Evolutionary conservation across 2,113 vertebrate species (phyloP).

Genomic region (Oreotrochilus melanogaster): DNA sequence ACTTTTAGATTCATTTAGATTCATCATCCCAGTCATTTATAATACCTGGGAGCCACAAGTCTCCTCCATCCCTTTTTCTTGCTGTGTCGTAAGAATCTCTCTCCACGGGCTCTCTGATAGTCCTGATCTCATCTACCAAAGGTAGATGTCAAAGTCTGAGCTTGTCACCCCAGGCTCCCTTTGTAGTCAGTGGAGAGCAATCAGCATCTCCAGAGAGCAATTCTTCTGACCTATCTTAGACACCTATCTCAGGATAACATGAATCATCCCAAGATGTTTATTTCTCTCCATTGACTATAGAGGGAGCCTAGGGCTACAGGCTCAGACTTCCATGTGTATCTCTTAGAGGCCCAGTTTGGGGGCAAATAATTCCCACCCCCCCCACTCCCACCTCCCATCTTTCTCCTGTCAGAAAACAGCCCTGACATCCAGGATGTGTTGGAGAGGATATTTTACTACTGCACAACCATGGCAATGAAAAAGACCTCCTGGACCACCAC

Average conservation of each 20-base stretch:
- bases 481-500: neutral
- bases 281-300: slow-evolving; percentile 69
- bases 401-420: neutral
- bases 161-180: slow-evolving; percentile 65
- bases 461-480: neutral
- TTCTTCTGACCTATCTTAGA: slow-evolving; percentile 70
- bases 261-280: slow-evolving; percentile 70
- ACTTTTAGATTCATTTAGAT: neutral
- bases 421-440: neutral
- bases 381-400: too few species aligned
- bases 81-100: neutral
- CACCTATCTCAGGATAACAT: slow-evolving; percentile 69
- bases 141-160: slow-evolving; percentile 46
- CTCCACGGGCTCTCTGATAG: slow-evolving; percentile 22
- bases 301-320: slow-evolving; percentile 70
- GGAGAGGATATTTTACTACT: neutral
- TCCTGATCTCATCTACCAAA: slow-evolving; percentile 53
- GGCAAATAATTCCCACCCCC: neutral
- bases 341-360: slow-evolving; percentile 9
- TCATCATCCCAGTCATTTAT: too few species aligned
- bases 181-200: slow-evolving; percentile 55
- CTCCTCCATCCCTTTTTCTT: neutral
- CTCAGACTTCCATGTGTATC: slow-evolving; percentile 28
- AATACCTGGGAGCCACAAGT: neutral
- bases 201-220: slow-evolving; percentile 42